Evolutionary conservation across 2,113 vertebrate genomes (phyloP).

Genomic region (Psephotus haematonotus): DNA sequence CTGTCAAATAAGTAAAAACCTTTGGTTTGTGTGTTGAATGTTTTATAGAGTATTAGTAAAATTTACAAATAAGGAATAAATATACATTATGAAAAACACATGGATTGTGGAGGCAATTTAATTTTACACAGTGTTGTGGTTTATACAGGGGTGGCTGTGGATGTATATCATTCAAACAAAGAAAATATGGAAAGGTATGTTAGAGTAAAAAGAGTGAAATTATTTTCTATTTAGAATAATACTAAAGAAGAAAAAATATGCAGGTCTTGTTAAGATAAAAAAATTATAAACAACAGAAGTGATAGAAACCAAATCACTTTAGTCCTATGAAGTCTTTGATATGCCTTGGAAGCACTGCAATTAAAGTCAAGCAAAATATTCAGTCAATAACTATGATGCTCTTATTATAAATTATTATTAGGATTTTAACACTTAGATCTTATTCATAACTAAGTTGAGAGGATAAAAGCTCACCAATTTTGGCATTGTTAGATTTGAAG

Average conservation of each 20-base stretch:
- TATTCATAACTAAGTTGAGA: neutral
- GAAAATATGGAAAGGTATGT: neutral
- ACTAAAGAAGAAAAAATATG: neutral
- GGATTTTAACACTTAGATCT: neutral
- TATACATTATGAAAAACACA: neutral
- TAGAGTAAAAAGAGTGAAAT: neutral
- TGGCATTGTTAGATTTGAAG: neutral
- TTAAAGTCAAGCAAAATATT: constrained; percentile 18
- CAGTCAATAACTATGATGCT: neutral
- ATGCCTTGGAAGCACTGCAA: neutral
- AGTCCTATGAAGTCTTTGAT: neutral
- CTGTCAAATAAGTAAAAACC: neutral
- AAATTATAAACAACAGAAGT: neutral
- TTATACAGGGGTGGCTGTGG: neutral
- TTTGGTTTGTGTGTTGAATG: neutral
- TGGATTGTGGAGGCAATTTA: neutral
- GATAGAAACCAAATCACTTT: neutral
- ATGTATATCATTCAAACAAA: neutral
- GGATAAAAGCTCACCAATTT: neutral
- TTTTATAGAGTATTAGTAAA: neutral
- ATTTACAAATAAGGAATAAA: neutral
- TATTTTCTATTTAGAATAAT: neutral
- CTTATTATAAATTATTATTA: constrained; percentile 1
- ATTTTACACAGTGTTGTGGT: neutral
- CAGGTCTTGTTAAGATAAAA: neutral